phyloP scores from a whole-genome alignment of 1,140 invertebrate species.

The Vanessa tameamea region DNA sequence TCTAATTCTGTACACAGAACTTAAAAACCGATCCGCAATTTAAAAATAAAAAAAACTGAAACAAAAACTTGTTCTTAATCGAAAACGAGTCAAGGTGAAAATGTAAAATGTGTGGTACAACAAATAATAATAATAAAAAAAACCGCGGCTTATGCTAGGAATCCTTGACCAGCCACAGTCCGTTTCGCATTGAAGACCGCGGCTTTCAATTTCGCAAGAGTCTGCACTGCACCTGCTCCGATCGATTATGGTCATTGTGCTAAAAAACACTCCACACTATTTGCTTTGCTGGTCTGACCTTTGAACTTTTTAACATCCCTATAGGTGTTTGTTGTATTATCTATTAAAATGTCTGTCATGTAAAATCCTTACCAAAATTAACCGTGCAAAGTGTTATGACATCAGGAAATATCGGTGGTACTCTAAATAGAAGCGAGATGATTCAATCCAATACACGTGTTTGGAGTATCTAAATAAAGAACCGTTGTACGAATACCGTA shows the following conservation, averaged over 20 bases:
- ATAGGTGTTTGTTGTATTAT: background rate
- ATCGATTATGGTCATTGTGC: conserved; percentile 74
- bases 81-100: conserved; percentile 8
- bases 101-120: background rate
- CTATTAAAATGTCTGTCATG: background rate
- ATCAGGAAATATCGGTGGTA: conserved; percentile 58
- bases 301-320: conserved; percentile 10
- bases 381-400: conserved; percentile 43
- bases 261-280: conserved; percentile 53
- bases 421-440: conserved; percentile 61
- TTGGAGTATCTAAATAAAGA: conserved; percentile 71
- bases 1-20: conserved; percentile 1
- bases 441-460: conserved; percentile 71
- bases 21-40: background rate
- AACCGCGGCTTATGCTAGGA: conserved; percentile 32
- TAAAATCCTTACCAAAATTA: conserved; percentile 4
- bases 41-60: background rate
- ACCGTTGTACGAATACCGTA: conserved; percentile 71
- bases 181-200: conserved; percentile 59
- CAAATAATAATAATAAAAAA: conserved; percentile 5
- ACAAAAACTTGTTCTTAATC: conserved; percentile 4
- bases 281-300: conserved; percentile 21
- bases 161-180: conserved; percentile 68
- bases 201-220: conserved; percentile 69
- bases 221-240: conserved; percentile 54